These are phyloP conservation scores for Sebastes diploproa DNA, from an alignment of 2,797 vertebrate species.

Conservation along the genomic window DNA sequence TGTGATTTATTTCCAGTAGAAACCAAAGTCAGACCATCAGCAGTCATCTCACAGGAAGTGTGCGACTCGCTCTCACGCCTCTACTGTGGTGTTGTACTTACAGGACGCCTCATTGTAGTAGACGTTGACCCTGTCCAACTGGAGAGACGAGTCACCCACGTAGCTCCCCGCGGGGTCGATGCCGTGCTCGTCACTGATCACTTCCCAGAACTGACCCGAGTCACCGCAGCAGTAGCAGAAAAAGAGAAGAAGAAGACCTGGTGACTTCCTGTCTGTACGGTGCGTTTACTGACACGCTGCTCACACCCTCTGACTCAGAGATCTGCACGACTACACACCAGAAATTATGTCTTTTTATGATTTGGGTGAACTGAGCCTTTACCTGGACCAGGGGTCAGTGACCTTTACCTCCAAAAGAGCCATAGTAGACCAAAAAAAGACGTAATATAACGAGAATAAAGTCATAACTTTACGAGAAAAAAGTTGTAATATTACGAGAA, in stretches of 20 bases:
- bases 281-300: background rate
- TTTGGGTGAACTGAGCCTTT: too few species aligned
- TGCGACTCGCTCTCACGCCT: background rate
- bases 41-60: background rate
- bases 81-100: constrained; percentile 73
- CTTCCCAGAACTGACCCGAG: constrained; percentile 90
- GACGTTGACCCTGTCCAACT: constrained; percentile 93
- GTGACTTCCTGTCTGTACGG: background rate
- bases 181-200: constrained; percentile 94
- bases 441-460: too few species aligned
- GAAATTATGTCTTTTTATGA: too few species aligned
- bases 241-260: background rate
- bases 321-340: background rate
- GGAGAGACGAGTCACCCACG: constrained; percentile 89
- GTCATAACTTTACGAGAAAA: too few species aligned
- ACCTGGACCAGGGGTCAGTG: too few species aligned
- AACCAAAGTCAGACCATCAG: background rate
- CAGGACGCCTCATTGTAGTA: constrained; percentile 96
- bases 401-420: too few species aligned
- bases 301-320: background rate
- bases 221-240: background rate
- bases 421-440: fast-evolving
- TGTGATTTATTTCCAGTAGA: background rate
- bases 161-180: constrained; percentile 91
- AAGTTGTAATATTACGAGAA: fast-evolving